Base-by-base conservation (phyloP, 2,888 invertebrate genomes). In the Leptarthrus brevirostris region DNA sequence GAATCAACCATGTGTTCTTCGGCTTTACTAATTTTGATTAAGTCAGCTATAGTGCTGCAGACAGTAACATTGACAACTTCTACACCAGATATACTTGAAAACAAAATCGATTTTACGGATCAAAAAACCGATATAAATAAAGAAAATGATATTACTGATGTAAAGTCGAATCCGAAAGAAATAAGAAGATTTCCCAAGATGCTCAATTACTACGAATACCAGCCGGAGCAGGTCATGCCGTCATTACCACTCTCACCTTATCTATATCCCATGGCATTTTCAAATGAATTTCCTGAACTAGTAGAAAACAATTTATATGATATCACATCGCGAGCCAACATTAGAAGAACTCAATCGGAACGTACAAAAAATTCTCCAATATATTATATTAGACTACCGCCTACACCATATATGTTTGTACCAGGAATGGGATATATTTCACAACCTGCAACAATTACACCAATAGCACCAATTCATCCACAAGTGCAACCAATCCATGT, bases 351-450 rank as follows among this genome's bases (percentile, higher is more conserved):
- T 34, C 24, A 47, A 8, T 47, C 26, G 14, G 14, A n/a, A n/a
- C 16, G 10, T 14, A 12, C 54, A 3, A 20, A 89, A 78, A 92
- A 95, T 81, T 95, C 94, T 0, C 92, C 94, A 40, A 93, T 95
- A 78, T 95, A 93, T 84, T 95, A 93, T 86, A 93, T 95, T 75
- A 89, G 93, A 77, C 86, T 95, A 75, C 95, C 95, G 0, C 93
- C 95, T 2, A 90, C 92, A 47, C 94, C 95, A 0, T 95, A 95
- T 85, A 91, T 93, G 87, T 94, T 91, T 82, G 91, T 94, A 1
- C 94, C 94, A 0, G 94, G 94, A 1, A 83, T 94, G 44, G 95
- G 94, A 0, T 94, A 94, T 84, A 91, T 95, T 18, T 93, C 93
- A 0, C 92, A 93, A 78, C 93, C 94, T 0, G 90, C 91, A 1